Evolutionary conservation across 2,888 invertebrate species (phyloP), one percentile per base, ranked within the genome.

Genomic region (Drosophila phalerata): DNA sequence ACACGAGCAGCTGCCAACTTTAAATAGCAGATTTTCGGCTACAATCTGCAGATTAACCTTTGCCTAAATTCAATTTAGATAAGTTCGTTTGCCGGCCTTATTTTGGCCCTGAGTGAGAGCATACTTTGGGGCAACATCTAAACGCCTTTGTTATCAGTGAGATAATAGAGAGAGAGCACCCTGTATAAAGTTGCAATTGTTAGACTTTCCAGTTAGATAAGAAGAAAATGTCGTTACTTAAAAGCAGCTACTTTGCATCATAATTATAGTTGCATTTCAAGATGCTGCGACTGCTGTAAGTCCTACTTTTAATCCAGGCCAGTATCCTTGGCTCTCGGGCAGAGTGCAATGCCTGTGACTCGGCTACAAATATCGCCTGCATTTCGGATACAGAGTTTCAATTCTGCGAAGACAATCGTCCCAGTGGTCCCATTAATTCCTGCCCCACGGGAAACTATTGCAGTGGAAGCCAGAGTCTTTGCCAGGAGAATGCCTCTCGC

Each of bases 351-450:
- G 49, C 19, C 11, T 90, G 90, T 51, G 47, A 57, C 4, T 4
- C 25, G 0, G 5, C 0, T 0, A 75, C 43, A 15, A 75, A 71
- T 19, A 65, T 83, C 45, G 89, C 83, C 6, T 89, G 89, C 56
- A 73, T 86, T 4, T 90, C 90, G 13, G 61, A 65, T 8, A 81
- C 74, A 3, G 45, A 79, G 28, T 90, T 79, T 53, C 74, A 83
- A 53, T 75, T 78, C 5, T 90, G 91, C 52, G 30, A 55, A 1
- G 22, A 48, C 17, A 63, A 65, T 51, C 10, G 53, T 15, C 77
- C 78, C 5, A 53, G 13, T 3, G 89, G 77, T 3, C n/a, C 56
- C 0, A 58, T 68, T 11, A 66, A 48, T 40, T 4, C 52, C 5
- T 90, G 90, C 32, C 82, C 85, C 5, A 34, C 37, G 0, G 76